Conservation (phyloP, 1,140 invertebrate genomes). For the Holotrichia oblita region DNA sequence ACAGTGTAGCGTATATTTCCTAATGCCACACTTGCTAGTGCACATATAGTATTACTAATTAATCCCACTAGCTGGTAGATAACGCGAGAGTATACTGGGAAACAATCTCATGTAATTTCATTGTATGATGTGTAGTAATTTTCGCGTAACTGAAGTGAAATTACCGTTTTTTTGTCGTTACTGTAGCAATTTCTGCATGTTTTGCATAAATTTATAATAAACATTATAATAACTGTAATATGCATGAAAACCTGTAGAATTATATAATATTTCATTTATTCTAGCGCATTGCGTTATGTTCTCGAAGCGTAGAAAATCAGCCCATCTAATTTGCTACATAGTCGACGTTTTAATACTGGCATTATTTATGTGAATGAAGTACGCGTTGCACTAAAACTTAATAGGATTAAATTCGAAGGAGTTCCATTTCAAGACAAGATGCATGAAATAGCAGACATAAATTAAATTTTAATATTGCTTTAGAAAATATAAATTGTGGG, state of each 20-base stretch:
- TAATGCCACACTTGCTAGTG: too few relatives aligned
- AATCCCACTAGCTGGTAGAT: too few relatives aligned
- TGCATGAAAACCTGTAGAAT: not conserved
- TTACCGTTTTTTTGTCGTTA: not conserved
- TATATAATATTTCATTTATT: not conserved
- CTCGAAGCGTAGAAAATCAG: not conserved
- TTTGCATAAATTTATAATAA: too few relatives aligned
- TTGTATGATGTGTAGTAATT: not conserved
- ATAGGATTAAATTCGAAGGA: not conserved
- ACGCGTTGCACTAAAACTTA: not conserved
- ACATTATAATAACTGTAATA: too few relatives aligned
- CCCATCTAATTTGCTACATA: not conserved
- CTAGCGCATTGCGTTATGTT: not conserved
- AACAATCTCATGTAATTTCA: not conserved
- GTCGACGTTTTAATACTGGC: not conserved
- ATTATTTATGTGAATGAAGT: constrained; percentile 5
- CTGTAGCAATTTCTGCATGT: not conserved
- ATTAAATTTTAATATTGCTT: not conserved
- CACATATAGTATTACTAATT: too few relatives aligned
- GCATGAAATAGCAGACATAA: not conserved
- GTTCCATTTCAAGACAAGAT: not conserved
- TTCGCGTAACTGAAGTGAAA: not conserved
- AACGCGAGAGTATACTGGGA: too few relatives aligned
- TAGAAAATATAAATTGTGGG: not conserved
- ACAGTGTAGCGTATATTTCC: too few relatives aligned